phyloP scores from a whole-genome alignment of 2,113 vertebrate species.

The Ciconia maguari region DNA sequence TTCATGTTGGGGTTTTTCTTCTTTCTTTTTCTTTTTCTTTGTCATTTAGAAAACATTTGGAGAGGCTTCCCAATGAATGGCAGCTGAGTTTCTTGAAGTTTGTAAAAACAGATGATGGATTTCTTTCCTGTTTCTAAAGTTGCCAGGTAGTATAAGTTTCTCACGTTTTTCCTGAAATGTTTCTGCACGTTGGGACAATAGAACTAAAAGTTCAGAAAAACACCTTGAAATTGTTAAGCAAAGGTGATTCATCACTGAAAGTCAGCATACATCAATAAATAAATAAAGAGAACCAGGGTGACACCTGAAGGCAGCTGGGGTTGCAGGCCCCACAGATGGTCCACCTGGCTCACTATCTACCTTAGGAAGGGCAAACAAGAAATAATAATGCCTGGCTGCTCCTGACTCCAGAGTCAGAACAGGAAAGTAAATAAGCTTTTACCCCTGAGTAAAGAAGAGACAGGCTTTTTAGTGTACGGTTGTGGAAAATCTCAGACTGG shows the following conservation, averaged over 20 bases:
- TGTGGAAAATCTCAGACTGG: neutral
- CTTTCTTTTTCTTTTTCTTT: neutral
- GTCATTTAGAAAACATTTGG: neutral
- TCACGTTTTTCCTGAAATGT: neutral
- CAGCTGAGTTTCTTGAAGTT: neutral
- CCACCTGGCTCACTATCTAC: neutral
- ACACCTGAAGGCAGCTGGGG: neutral
- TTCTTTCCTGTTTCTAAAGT: neutral
- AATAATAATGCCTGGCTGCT: neutral
- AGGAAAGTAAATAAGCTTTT: neutral
- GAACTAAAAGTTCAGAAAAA: neutral
- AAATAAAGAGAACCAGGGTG: neutral
- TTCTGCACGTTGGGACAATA: neutral
- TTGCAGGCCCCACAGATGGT: neutral
- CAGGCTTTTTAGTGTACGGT: neutral
- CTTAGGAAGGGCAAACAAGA: neutral
- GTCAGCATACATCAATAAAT: neutral
- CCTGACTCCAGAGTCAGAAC: neutral
- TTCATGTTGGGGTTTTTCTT: fast-evolving
- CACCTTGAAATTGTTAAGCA: neutral
- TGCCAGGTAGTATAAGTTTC: neutral
- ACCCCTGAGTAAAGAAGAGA: neutral
- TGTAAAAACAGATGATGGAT: neutral
- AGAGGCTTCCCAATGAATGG: neutral
- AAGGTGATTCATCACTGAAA: neutral